These are phyloP conservation scores for Bombyx mori DNA, from an alignment of 1,140 invertebrate genomes.

Conservation along the genomic window DNA sequence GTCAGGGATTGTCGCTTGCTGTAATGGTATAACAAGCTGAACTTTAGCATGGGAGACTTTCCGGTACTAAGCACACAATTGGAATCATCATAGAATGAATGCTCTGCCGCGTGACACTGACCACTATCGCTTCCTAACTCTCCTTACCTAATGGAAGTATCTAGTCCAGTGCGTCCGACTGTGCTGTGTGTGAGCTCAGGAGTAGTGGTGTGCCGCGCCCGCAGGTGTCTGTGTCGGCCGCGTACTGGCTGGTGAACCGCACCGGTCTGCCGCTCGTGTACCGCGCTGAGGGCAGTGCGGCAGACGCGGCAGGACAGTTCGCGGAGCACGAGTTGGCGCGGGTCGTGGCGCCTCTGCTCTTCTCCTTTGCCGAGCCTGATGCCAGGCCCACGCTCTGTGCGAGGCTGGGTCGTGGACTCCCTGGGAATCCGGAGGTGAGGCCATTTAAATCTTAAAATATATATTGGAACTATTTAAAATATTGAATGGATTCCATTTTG, in stretches of 20 bases:
- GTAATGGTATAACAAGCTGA: too few relatives aligned
- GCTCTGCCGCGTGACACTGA: too few relatives aligned
- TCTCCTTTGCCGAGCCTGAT: constrained; percentile 93
- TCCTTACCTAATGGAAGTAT: background rate
- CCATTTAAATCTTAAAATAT: too few relatives aligned
- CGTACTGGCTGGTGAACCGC: constrained; percentile 97
- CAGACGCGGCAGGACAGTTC: constrained; percentile 92
- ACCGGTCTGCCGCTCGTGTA: constrained; percentile 96
- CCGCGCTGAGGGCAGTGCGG: constrained; percentile 86
- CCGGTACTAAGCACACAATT: too few relatives aligned
- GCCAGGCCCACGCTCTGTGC: constrained; percentile 76
- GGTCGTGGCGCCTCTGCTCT: constrained; percentile 93
- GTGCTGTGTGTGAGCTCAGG: background rate
- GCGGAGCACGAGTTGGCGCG: constrained; percentile 95
- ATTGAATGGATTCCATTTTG: too few relatives aligned
- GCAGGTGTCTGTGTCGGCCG: constrained; percentile 85
- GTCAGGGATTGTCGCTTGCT: too few relatives aligned
- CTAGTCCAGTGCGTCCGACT: background rate
- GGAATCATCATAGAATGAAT: too few relatives aligned
- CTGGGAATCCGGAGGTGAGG: constrained; percentile 73
- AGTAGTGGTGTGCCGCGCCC: constrained; percentile 24
- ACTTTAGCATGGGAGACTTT: too few relatives aligned
- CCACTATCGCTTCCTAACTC: too few relatives aligned
- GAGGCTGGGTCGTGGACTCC: constrained; percentile 81
- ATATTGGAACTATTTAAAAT: too few relatives aligned